Evolutionary conservation across 2,113 vertebrate genomes (phyloP).

Genomic region (Romanogobio albipinnatus): DNA sequence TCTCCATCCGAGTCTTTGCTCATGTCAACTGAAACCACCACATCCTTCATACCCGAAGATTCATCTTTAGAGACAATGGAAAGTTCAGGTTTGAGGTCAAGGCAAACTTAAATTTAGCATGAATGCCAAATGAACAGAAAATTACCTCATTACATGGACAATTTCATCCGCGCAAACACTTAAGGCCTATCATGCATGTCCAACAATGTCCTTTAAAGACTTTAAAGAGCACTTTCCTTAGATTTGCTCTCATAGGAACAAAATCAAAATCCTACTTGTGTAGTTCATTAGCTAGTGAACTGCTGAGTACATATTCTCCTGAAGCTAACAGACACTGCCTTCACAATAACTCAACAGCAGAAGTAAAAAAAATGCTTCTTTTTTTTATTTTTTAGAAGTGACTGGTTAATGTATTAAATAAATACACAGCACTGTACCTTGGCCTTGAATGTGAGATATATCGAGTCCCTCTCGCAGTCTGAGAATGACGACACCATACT

Average conservation of each 20-base stretch:
- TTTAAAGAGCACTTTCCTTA: background rate
- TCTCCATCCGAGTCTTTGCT: slow-evolving; percentile 90
- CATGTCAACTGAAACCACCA: slow-evolving; percentile 91
- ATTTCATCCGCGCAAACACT: slow-evolving; percentile 29
- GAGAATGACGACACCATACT: slow-evolving; percentile 93
- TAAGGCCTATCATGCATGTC: background rate
- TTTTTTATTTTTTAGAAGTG: background rate
- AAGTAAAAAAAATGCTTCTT: background rate
- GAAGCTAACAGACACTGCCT: background rate
- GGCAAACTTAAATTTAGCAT: background rate
- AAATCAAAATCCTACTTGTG: background rate
- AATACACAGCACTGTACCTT: slow-evolving; percentile 78
- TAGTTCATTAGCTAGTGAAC: background rate
- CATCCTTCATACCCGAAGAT: slow-evolving; percentile 88
- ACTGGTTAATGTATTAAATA: background rate
- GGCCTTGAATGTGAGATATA: slow-evolving; percentile 95
- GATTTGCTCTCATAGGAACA: background rate
- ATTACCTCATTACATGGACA: slow-evolving; percentile 16
- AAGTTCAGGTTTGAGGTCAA: background rate
- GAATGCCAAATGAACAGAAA: background rate
- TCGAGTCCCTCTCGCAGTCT: slow-evolving; percentile 93
- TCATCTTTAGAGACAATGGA: slow-evolving; percentile 76
- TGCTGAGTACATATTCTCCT: background rate
- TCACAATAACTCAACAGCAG: background rate
- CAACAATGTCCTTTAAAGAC: background rate